phyloP scores from a whole-genome alignment of 2,797 vertebrate species.

The Discoglossus pictus region DNA sequence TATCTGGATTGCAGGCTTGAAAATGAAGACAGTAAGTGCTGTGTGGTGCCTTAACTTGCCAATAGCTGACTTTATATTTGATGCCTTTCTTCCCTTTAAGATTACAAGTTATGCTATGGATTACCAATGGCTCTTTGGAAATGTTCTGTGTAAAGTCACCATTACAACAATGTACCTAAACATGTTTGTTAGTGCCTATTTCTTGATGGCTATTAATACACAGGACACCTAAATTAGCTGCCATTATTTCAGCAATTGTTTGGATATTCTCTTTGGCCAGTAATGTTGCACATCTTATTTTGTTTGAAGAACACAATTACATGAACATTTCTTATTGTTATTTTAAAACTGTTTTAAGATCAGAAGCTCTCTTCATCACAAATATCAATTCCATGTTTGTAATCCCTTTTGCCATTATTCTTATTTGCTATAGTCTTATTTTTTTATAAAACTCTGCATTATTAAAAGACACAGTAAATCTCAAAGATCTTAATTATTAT shows the following conservation, averaged over 20 bases:
- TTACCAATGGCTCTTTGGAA: not conserved
- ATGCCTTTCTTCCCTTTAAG: conserved; percentile 19
- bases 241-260: conserved; percentile 2
- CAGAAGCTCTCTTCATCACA: conserved; percentile 10
- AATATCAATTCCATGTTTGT: conserved; percentile 18
- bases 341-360: no score
- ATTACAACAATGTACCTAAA: conserved; percentile 23
- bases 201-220: conserved; percentile 29
- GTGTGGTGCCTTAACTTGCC: conserved; percentile 35
- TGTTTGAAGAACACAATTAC: no score
- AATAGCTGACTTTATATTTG: conserved; percentile 26
- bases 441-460: not conserved
- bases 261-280: conserved; percentile 6
- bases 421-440: not conserved
- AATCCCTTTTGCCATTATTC: conserved; percentile 7
- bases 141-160: not conserved
- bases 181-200: conserved; percentile 33
- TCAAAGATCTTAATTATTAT: not conserved
- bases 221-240: conserved; percentile 1
- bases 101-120: conserved; percentile 21
- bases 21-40: conserved; percentile 20
- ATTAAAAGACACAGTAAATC: not conserved
- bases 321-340: no score
- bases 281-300: conserved; percentile 12
- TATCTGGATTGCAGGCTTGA: conserved; percentile 42